These are phyloP conservation scores for Eristalis arbustorum DNA, from an alignment of 2,888 invertebrate species.

Conservation along the genomic window DNA sequence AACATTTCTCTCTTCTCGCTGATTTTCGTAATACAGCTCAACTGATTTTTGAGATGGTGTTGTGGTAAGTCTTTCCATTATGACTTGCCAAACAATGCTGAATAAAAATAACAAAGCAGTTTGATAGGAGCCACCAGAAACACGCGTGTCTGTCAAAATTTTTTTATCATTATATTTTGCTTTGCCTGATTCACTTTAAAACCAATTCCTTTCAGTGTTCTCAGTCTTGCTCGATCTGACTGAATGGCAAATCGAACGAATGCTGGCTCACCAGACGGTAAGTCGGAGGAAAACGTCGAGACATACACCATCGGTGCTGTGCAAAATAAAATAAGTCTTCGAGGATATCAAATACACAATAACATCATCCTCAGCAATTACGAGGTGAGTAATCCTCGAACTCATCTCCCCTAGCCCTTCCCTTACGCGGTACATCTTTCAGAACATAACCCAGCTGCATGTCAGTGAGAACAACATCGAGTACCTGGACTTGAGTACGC, in stretches of 20 bases:
- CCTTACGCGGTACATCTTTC: slow-evolving; percentile 74
- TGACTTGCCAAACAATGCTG: no score
- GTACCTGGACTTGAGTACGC: slow-evolving; percentile 89
- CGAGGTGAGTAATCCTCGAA: slow-evolving; percentile 82
- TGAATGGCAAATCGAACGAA: slow-evolving; percentile 16
- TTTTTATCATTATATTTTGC: no score
- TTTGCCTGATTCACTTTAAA: not conserved
- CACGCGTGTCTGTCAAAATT: no score
- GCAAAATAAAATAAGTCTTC: slow-evolving; percentile 87
- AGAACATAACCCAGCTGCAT: slow-evolving; percentile 91
- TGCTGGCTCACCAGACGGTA: not conserved
- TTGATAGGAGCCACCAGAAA: no score
- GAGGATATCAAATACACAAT: slow-evolving; percentile 89
- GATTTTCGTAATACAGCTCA: no score
- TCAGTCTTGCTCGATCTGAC: not conserved
- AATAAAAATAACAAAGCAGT: no score
- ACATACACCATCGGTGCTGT: slow-evolving; percentile 77
- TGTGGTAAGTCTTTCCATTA: no score
- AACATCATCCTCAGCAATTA: slow-evolving; percentile 92
- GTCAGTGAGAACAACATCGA: slow-evolving; percentile 92
- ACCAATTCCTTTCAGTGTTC: not conserved
- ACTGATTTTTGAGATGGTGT: no score
- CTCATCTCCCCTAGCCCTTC: not conserved
- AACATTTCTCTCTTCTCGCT: no score
- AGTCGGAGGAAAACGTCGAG: not conserved